Base-by-base conservation (phyloP, 2,113 vertebrate genomes). In the Formicarius rufipectus region DNA sequence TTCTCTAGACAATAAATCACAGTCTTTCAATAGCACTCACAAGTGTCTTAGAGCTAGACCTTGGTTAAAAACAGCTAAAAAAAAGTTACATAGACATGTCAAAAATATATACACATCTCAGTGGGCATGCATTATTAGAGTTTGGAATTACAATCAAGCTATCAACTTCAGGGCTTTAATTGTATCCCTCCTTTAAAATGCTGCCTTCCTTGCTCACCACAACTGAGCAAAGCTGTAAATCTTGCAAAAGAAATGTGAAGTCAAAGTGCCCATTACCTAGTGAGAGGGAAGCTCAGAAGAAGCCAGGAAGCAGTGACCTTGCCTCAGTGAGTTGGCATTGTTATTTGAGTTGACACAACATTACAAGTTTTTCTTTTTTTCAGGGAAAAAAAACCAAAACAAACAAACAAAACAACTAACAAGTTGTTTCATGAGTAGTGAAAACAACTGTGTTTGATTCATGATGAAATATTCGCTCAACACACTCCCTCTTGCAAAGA, bases 341-440 rank as follows among this genome's bases (percentile, higher is more conserved):
- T 33, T 63, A 33, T 63, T 50, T 21, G 44, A 94, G 56, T 35
- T 2, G 0, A 89, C 25, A 45, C 12, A 39, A 25, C 2, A 2
- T 14, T 62, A 19, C 2, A 2, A 62, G 4, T 10, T 44, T 30
- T 12, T 45, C 62, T 75, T 47, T 22, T 55, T 16, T 0, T 5
- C 16, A 9, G 2, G 3, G 1, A 1, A 5, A 6, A 11, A 23
- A n/a, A n/a, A n/a, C n/a, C n/a, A n/a, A n/a, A 42, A 12, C n/a
- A n/a, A n/a, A n/a, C n/a, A n/a, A n/a, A n/a, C n/a, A n/a, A n/a
- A 11, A 4, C 0, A 10, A 25, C 55, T 42, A 22, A 44, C 0
- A 64, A 12, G n/a, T 30, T 56, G 20, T 58, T 82, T 76, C 33
- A 37, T 6, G 12, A 67, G 42, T 23, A 45, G 10, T 33, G 39